phyloP scores from a whole-genome alignment of 1,140 invertebrate species.

The Calliopsis andreniformis region DNA sequence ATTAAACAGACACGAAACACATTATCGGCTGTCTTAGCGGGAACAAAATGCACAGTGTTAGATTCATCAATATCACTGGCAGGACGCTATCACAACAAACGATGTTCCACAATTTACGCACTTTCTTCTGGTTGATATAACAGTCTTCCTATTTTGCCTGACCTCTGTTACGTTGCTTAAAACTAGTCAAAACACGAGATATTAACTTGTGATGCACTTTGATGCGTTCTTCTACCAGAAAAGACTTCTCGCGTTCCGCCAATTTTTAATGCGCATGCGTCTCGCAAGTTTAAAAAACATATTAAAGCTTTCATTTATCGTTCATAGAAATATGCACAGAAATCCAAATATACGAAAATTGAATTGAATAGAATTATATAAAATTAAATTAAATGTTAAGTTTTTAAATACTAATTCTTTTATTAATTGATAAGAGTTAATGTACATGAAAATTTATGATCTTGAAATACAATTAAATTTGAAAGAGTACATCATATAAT shows the following conservation, averaged over 20 bases:
- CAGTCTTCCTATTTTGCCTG: background rate
- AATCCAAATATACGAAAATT: background rate
- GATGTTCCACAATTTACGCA: slow-evolving; percentile 80
- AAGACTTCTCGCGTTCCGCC: slow-evolving; percentile 14
- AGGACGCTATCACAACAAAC: background rate
- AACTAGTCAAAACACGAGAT: background rate
- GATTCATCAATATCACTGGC: background rate
- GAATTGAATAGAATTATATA: background rate
- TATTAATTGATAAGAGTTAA: too few relatives aligned
- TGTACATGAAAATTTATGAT: too few relatives aligned
- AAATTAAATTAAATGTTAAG: slow-evolving; percentile 7
- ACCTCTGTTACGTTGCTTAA: background rate
- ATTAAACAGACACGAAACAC: slow-evolving; percentile 6
- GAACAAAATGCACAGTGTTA: background rate
- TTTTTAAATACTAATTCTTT: too few relatives aligned
- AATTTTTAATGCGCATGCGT: slow-evolving; percentile 26
- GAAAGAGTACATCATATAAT: too few relatives aligned
- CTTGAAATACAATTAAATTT: too few relatives aligned
- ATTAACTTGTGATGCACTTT: too few relatives aligned
- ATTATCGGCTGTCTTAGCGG: background rate
- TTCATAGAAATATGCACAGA: background rate
- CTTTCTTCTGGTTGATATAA: slow-evolving; percentile 80
- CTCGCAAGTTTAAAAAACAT: background rate
- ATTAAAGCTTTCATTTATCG: background rate
- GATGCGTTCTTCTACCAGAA: background rate